A percentile compares a stretch with the other conserved stretches of the same genome.
Conservation (phyloP, 2,113 vertebrate genomes). For the Corydoras sp. region DNA sequence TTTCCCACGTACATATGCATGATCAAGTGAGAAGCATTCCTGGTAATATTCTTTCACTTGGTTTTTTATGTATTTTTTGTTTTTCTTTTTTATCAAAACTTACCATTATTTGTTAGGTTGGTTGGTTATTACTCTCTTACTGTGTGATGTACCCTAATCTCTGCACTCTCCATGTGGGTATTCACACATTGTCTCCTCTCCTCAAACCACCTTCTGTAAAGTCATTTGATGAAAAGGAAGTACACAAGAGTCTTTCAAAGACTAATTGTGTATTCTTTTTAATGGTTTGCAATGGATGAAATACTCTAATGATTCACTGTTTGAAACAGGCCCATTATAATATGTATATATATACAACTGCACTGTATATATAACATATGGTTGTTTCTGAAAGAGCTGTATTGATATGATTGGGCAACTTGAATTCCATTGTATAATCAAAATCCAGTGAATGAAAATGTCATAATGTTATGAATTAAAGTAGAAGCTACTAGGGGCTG, state of each 20-base stretch:
- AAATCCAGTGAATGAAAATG: conserved; percentile 46
- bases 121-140: conserved; percentile 36
- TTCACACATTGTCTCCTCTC: conserved; percentile 41
- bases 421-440: conserved; percentile 75
- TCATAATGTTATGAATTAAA: conserved; percentile 54
- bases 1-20: conserved; percentile 90
- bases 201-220: conserved; percentile 46
- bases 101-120: conserved; percentile 10
- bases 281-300: conserved; percentile 76
- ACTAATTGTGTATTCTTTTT: conserved; percentile 75
- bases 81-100: conserved; percentile 28
- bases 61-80: conserved; percentile 33
- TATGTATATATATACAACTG: conserved; percentile 64
- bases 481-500: conserved; percentile 61
- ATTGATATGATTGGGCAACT: conserved; percentile 48
- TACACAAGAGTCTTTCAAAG: conserved; percentile 68
- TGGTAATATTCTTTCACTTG: conserved; percentile 51
- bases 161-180: conserved; percentile 42
- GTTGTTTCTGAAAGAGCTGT: conserved; percentile 45
- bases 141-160: background rate
- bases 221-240: conserved; percentile 61
- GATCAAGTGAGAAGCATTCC: conserved; percentile 70
- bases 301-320: conserved; percentile 52
- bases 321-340: conserved; percentile 45
- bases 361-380: conserved; percentile 60